Evolutionary conservation across 2,888 invertebrate genomes (phyloP), one percentile per base, ranked within the genome.

Genomic region (Trichacis sp.): DNA sequence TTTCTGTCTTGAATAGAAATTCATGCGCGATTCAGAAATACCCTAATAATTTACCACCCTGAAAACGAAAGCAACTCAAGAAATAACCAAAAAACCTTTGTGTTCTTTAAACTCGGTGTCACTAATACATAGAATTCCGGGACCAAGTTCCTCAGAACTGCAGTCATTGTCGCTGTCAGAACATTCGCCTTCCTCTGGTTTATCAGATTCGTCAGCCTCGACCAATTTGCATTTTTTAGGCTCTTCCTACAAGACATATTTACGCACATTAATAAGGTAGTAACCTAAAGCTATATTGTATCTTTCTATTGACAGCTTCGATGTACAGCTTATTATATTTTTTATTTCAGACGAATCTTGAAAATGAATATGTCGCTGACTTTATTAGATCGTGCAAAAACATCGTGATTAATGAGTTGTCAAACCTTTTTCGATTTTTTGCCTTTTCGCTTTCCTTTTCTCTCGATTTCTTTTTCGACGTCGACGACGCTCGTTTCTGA

Each of bases 111-210:
- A 74, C 14, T 81, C 78, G 65, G 71, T 77, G 42, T 81, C 78
- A 66, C 70, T 76, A 72, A n/a, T n/a, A n/a, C n/a, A n/a, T n/a
- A n/a, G n/a, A n/a, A n/a, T n/a, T n/a, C n/a, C 70, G 76, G 54
- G 71, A 73, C n/a, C n/a, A 50, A 72, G 62, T 48, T 77, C 73
- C 50, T 62, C 69, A 62, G 68, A 73, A 73, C 54, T 70, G 30
- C 60, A 64, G 43, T 71, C 74, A 51, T 78, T 82, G 60, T 77
- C 79, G 73, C 87, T 88, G 43, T 87, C 88, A 70, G 89, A 89
- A 82, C 90, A 91, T 86, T 91, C 91, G 11, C 91, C 91, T 80
- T 91, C 90, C 85, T 91, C 91, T 48, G 88, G 77, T 70, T 84
- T 85, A 42, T 75, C 76, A 61, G 48, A 15, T 64, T 50, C 85